phyloP scores from a whole-genome alignment of 2,797 vertebrate genomes.

The Adrianichthys oophorus region DNA sequence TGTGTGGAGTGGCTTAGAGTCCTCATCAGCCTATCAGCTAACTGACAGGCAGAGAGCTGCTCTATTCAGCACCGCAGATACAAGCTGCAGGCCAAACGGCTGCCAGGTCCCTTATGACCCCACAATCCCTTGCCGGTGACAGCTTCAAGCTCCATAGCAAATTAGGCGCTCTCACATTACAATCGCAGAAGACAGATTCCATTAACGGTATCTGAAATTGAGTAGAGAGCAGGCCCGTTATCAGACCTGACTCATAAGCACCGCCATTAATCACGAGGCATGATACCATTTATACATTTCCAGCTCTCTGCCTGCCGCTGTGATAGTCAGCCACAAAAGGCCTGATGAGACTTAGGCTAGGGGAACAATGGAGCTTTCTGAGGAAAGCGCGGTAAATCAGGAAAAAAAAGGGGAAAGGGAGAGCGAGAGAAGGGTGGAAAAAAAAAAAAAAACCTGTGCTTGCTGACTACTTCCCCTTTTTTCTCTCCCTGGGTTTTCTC shows the following conservation, averaged over 20 bases:
- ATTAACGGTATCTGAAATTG: slow-evolving; percentile 99
- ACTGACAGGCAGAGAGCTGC: slow-evolving; percentile 99
- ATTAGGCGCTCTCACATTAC: slow-evolving; percentile 99
- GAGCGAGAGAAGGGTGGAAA: slow-evolving; percentile 61
- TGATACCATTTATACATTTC: slow-evolving; percentile 99
- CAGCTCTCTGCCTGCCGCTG: slow-evolving; percentile 99
- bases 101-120: slow-evolving; percentile 99
- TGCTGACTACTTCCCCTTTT: slow-evolving; percentile 78
- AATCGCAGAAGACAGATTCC: slow-evolving; percentile 99
- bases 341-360: slow-evolving; percentile 99
- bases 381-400: slow-evolving; percentile 99
- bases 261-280: slow-evolving; percentile 99
- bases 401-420: slow-evolving; percentile 74
- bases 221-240: slow-evolving; percentile 99
- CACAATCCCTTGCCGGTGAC: slow-evolving; percentile 99
- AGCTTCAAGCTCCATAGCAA: slow-evolving; percentile 99
- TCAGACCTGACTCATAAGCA: slow-evolving; percentile 99
- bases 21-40: slow-evolving; percentile 99
- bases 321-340: slow-evolving; percentile 99
- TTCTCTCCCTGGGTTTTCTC: slow-evolving; percentile 56
- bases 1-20: slow-evolving; percentile 99
- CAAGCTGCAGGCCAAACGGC: slow-evolving; percentile 99
- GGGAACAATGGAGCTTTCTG: slow-evolving; percentile 99
- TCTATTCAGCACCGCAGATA: slow-evolving; percentile 99
- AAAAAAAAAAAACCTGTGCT: slow-evolving; percentile 67